Evolutionary conservation across 2,888 invertebrate genomes (phyloP), one percentile per base, ranked within the genome.

Genomic region (Dastarcus helophoroides): DNA sequence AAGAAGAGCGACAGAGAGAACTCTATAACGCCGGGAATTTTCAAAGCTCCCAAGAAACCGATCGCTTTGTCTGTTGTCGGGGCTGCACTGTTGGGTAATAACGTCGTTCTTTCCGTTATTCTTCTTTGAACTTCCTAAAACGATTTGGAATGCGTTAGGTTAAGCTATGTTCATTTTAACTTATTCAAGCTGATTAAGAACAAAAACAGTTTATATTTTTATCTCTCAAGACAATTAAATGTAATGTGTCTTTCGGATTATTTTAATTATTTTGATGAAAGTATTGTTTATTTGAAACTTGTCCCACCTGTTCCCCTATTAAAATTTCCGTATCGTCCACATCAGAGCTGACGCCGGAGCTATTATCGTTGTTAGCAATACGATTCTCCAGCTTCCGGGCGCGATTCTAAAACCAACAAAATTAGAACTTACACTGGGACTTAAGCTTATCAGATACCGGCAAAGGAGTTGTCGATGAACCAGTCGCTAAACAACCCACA

Each of bases 1-100:
- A 95, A 95, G 64, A 95, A 95, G 22, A 95, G 69, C 23, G 88
- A 88, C 23, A 94, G 58, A 0, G 94, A 88, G 64, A 84, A 97
- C 64, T 94, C 93, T 3, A 90, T 44, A 2, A 97, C 95, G 15
- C 94, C 94, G 0, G 94, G 93, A 51, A 94, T 91, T 46, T 65
- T 63, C 2, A 89, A 62, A 15, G 94, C 94, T 35, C 73, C 75
- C 0, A 71, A 40, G 46, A 89, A 79, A 15, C 84, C 79, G 39
- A 90, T 77, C 2, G 88, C 81, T 44, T 60, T 63, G 31, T 68
- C 64, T 24, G 48, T 46, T 10, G 30, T 31, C 64, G 15, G 51
- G 48, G 37, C 38, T 24, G 22, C 37, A 17, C 21, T 44, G 3
- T 22, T 41, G 2, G 43, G 41, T 25, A 59, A 37, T 12, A 60